phyloP scores from a whole-genome alignment of 2,113 vertebrate species.

The Xerus inauris region DNA sequence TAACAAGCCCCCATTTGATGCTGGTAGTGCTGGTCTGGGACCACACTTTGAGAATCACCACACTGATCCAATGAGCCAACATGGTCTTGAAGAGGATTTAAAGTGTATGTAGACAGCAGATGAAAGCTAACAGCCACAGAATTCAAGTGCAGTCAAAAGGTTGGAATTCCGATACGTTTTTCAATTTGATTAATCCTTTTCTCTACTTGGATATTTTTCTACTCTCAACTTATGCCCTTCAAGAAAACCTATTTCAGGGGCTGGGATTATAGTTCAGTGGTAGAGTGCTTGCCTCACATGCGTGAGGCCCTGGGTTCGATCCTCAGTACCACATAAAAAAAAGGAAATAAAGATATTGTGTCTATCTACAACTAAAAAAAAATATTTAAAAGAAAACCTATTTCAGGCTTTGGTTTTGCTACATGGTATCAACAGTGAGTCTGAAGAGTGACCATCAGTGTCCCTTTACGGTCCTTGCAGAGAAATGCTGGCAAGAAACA shows the following conservation, averaged over 20 bases:
- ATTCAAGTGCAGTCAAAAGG: neutral
- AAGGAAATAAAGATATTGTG: no score
- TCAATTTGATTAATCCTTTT: slow-evolving; percentile 32
- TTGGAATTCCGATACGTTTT: neutral
- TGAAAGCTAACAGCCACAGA: neutral
- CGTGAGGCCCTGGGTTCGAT: no score
- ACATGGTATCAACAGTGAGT: neutral
- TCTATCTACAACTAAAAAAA: no score
- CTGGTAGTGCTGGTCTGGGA: neutral
- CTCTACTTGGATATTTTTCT: neutral
- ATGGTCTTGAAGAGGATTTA: neutral
- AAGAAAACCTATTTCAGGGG: neutral
- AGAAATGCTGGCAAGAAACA: neutral
- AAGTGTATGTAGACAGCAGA: neutral
- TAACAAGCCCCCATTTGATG: neutral
- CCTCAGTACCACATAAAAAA: no score
- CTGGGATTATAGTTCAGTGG: no score
- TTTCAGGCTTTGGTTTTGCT: neutral
- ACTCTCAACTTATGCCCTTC: neutral
- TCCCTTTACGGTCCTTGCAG: neutral
- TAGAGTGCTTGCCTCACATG: no score
- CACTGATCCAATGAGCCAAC: neutral
- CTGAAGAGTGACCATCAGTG: neutral
- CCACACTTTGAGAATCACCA: neutral
- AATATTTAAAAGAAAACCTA: neutral